Evolutionary conservation across 2,113 vertebrate genomes (phyloP), one percentile per base, ranked within the genome.

Genomic region (Apistogramma diplotaenia): DNA sequence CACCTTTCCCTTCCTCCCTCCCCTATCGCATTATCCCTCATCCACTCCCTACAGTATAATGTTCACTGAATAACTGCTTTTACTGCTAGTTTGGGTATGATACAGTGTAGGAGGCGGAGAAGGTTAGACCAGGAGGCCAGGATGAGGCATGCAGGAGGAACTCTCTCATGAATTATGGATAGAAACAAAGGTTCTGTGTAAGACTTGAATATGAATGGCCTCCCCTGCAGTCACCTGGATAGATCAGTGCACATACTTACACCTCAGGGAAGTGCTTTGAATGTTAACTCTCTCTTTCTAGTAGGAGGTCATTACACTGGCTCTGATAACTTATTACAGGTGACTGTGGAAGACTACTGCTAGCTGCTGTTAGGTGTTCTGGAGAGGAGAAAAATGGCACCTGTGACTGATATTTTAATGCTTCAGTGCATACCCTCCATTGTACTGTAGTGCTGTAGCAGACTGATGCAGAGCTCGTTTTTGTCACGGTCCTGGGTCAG

Each of bases 121-220:
- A 81, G 61, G 76, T 51, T 57, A 23, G 76, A 82, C 76, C 87
- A 49, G 72, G 70, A 74, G 79, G 75, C 85, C 81, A 74, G 84
- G 46, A 83, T 74, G 76, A 87, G 49, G 89, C 81, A 85, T 70
- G 61, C 61, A 72, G 62, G 72, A 87, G 78, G 78, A 85, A 61
- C 54, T 70, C 23, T 60, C 78, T 86, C 81, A 92, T 93, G 89
- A 92, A 93, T 93, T 90, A 91, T 91, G 77, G 83, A 92, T 89
- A 74, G 37, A 9, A 78, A 78, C 90, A 86, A 86, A 90, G 87
- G 74, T 84, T 78, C 79, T 16, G 74, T 84, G 90, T 89, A 86
- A 70, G 81, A 61, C 79, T 86, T 89, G 88, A 92, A 93, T 93
- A 92, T 82, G 85, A 89, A 92, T 93, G 85, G 76, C 79, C 85